These are phyloP conservation scores for Rhopilema esculentum DNA, from an alignment of 30 jellyfish, hydroid and myxozoan species.

Conservation along the genomic window DNA sequence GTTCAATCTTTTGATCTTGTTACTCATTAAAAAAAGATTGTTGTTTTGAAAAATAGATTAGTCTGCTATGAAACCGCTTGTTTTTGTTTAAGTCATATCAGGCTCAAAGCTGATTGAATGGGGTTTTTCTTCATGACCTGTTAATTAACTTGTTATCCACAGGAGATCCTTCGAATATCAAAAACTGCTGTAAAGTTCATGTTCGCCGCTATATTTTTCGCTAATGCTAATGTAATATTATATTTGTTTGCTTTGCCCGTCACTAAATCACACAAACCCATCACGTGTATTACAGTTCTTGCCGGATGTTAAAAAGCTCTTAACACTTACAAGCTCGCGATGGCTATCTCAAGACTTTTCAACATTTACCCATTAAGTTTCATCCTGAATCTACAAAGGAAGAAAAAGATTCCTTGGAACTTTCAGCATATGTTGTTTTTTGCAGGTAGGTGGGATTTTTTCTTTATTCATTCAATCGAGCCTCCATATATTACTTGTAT, in stretches of 20 bases:
- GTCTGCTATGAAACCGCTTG: too few relatives aligned
- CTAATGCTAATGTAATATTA: background rate
- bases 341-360: slow-evolving; percentile 86
- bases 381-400: slow-evolving; percentile 84
- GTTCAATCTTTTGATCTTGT: too few relatives aligned
- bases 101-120: too few relatives aligned
- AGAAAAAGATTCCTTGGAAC: slow-evolving; percentile 83
- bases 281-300: background rate
- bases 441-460: slow-evolving; percentile 74
- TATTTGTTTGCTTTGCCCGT: background rate
- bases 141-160: too few relatives aligned
- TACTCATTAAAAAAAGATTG: too few relatives aligned
- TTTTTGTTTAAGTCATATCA: too few relatives aligned
- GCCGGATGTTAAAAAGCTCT: background rate
- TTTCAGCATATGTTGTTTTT: slow-evolving; percentile 98
- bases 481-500: background rate
- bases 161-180: too few relatives aligned
- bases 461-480: background rate
- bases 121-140: too few relatives aligned
- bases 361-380: slow-evolving; percentile 95
- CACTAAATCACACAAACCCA: background rate
- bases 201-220: too few relatives aligned
- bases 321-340: slow-evolving; percentile 73
- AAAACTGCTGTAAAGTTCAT: too few relatives aligned
- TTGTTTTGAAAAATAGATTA: too few relatives aligned